Evolutionary conservation across 1,140 invertebrate species (phyloP), one percentile per base, ranked within the genome.

Genomic region (Drosophila repleta): DNA sequence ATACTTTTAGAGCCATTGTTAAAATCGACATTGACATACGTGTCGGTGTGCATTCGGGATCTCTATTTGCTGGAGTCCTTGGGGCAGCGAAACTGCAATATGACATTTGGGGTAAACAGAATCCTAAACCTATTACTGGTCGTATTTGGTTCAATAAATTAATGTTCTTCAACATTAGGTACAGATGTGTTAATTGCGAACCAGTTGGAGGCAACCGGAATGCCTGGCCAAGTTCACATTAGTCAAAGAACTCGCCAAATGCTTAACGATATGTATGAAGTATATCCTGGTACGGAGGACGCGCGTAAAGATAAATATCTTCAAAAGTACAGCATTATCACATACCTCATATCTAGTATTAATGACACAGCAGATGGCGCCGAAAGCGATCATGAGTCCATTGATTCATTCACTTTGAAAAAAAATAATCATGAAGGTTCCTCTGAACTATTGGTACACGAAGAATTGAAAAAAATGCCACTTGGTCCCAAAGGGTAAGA

Each of bases 1-100:
- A 4, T 7, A 26, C 2, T n/a, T 0, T 8, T 13, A 95, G 96
- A 79, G 93, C 94, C 46, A 94, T 95, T 35, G 93, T 95, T 20
- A 93, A 94, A 0, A 93, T 98, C 5, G 94, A 97, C 73, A 96
- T 99, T n/a, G 96, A 98, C 85, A 99, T 99, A 98, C 93, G 98
- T 76, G 99, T 99, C 68, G 98, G 98, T 0, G 95, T 99, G 0
- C 98, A 99, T 91, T 96, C 96, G 15, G 98, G 98, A 0, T 95
- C 94, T 80, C 96, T 99, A 39, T 93, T 98, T 6, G 97, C 97
- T 61, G 98, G 98, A 0, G 94, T 99, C 2, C 94, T 99, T 20
- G 98, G 98, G 0, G 94, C 96, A 1, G 94, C 95, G 48, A 99
- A 99, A 92, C 98, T 97, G 96, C 98, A 99, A 92, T 99, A 95